A percentile compares a stretch with the other conserved stretches of the same genome.
phyloP scores from a whole-genome alignment of 2,797 vertebrate genomes.

The Anas acuta region DNA sequence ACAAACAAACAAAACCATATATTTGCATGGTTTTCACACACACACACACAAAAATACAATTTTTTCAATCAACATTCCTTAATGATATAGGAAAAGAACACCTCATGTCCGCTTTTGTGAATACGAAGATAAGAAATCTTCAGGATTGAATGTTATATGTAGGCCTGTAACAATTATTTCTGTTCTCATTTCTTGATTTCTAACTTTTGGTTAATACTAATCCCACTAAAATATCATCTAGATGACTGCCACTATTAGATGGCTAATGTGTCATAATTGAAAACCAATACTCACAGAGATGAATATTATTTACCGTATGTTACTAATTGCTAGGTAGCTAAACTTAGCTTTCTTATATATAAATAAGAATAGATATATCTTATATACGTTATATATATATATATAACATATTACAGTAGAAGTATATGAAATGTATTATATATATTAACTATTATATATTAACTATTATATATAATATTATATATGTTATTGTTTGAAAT shows the following conservation, averaged over 20 bases:
- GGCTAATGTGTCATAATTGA: background rate
- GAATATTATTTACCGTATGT: background rate
- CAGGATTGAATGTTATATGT: background rate
- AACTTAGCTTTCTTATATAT: background rate
- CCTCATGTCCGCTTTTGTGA: rapidly evolving
- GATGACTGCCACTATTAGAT: background rate
- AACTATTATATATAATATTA: too few relatives aligned
- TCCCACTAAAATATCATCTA: background rate
- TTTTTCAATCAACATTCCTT: background rate
- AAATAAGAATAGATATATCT: too few relatives aligned
- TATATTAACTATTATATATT: too few relatives aligned
- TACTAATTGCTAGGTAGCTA: background rate
- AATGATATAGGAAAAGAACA: background rate
- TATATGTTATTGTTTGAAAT: too few relatives aligned
- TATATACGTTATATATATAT: background rate
- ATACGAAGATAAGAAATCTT: background rate
- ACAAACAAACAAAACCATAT: background rate
- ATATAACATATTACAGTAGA: too few relatives aligned
- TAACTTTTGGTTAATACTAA: background rate
- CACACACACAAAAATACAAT: background rate
- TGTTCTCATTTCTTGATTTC: background rate
- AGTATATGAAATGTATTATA: too few relatives aligned
- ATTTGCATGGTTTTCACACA: background rate
- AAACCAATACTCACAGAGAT: background rate
- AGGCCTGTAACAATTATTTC: background rate